Percentiles rank a stretch among this genome's conserved stretches.
Evolutionary conservation across 2,113 vertebrate species (phyloP).

Genomic region (Microcebus murinus): DNA sequence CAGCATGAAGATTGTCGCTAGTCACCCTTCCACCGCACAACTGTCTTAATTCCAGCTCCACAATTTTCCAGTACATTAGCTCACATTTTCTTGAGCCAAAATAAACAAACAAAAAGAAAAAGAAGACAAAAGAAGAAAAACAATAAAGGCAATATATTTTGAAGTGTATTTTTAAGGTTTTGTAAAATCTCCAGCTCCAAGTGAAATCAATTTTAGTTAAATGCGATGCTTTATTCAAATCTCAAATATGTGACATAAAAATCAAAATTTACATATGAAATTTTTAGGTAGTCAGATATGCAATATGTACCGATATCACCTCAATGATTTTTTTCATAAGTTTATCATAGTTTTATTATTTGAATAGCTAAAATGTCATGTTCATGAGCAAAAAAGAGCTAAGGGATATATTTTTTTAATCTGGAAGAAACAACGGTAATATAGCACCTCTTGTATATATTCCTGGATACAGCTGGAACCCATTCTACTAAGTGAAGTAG

Average conservation of each 20-base stretch:
- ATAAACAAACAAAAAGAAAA: neutral
- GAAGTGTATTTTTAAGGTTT: neutral
- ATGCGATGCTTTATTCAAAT: constrained; percentile 17
- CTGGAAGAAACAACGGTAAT: neutral
- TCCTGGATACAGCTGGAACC: too few species aligned
- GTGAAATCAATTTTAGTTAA: constrained; percentile 35
- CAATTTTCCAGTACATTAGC: neutral
- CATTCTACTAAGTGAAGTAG: too few species aligned
- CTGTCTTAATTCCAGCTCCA: neutral
- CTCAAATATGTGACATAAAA: constrained; percentile 19
- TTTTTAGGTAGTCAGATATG: neutral
- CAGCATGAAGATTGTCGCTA: neutral
- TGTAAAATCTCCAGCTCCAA: neutral
- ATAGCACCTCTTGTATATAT: too few species aligned
- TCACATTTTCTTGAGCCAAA: neutral
- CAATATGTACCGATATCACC: neutral
- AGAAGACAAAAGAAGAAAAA: neutral
- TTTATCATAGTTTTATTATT: constrained; percentile 29
- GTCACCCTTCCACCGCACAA: neutral
- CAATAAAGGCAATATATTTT: neutral
- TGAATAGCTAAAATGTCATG: neutral
- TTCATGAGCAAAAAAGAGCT: neutral
- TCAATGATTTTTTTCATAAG: neutral
- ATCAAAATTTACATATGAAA: constrained; percentile 4
- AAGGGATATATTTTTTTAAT: neutral